Evolutionary conservation across 2,113 vertebrate genomes (phyloP).

Genomic region (Oreotrochilus melanogaster): DNA sequence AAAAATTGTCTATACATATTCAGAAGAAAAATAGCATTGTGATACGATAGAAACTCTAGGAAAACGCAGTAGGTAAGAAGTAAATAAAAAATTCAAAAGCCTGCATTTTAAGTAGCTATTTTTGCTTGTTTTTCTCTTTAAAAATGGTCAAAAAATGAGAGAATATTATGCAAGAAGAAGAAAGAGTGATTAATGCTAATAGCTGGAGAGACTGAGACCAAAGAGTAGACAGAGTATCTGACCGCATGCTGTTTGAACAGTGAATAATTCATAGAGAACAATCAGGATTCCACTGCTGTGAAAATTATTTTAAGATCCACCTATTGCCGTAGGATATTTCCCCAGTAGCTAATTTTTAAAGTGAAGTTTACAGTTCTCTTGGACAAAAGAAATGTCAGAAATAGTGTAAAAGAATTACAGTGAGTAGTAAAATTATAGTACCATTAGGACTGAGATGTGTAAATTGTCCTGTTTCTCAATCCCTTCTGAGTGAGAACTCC

Average conservation of each 20-base stretch:
- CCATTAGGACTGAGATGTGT: background rate
- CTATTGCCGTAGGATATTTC: background rate
- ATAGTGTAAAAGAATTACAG: background rate
- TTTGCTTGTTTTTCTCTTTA: slow-evolving; percentile 8
- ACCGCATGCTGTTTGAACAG: background rate
- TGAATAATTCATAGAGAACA: slow-evolving; percentile 24
- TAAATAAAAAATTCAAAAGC: background rate
- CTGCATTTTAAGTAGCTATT: background rate
- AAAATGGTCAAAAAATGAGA: background rate
- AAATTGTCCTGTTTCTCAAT: background rate
- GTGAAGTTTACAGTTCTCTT: background rate
- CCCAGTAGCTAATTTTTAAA: background rate
- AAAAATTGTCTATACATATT: slow-evolving; percentile 26
- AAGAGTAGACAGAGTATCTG: slow-evolving; percentile 26
- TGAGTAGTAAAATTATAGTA: background rate
- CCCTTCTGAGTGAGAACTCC: background rate
- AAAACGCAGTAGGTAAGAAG: background rate
- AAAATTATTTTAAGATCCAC: slow-evolving; percentile 2
- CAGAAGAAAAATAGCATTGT: background rate
- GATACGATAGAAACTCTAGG: background rate
- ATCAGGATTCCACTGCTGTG: background rate
- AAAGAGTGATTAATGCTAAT: slow-evolving; percentile 37
- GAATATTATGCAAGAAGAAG: background rate
- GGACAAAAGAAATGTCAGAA: background rate
- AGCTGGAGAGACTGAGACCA: background rate